Conservation (phyloP, 2,113 vertebrate species). For the Thermophis baileyi region DNA sequence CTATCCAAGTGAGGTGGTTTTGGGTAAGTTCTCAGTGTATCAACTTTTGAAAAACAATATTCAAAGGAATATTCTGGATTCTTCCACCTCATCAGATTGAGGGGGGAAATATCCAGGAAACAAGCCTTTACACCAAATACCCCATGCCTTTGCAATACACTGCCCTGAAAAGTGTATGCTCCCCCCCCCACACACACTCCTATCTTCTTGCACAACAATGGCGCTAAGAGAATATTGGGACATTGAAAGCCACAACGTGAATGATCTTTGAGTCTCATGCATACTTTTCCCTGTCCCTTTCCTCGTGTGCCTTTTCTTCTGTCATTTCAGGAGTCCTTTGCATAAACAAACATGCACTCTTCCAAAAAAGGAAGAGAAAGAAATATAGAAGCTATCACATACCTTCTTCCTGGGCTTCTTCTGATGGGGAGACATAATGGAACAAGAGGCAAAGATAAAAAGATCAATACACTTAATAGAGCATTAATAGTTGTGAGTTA, state of each 20-base stretch:
- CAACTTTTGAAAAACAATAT: background rate
- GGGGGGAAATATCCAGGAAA: background rate
- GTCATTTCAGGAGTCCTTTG: background rate
- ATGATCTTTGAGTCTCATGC: background rate
- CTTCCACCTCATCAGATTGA: background rate
- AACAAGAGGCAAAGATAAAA: slow-evolving; percentile 24
- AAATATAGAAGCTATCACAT: slow-evolving; percentile 52
- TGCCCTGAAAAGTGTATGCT: background rate
- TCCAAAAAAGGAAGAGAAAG: background rate
- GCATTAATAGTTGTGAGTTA: slow-evolving; percentile 17
- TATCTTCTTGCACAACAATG: background rate
- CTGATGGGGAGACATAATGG: slow-evolving; percentile 31
- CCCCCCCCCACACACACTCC: background rate
- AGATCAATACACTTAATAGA: slow-evolving; percentile 51
- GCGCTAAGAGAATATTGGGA: background rate
- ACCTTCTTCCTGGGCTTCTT: slow-evolving; percentile 73
- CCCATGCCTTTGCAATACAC: background rate
- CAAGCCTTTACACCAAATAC: background rate
- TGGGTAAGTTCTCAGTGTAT: background rate
- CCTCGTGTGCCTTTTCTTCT: background rate
- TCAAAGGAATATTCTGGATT: background rate
- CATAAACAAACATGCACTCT: accelerated
- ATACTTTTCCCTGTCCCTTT: background rate
- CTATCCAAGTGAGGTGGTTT: background rate
- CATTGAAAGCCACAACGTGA: background rate